phyloP scores from a whole-genome alignment of 2,797 vertebrate species.

The Tangara arthus region DNA sequence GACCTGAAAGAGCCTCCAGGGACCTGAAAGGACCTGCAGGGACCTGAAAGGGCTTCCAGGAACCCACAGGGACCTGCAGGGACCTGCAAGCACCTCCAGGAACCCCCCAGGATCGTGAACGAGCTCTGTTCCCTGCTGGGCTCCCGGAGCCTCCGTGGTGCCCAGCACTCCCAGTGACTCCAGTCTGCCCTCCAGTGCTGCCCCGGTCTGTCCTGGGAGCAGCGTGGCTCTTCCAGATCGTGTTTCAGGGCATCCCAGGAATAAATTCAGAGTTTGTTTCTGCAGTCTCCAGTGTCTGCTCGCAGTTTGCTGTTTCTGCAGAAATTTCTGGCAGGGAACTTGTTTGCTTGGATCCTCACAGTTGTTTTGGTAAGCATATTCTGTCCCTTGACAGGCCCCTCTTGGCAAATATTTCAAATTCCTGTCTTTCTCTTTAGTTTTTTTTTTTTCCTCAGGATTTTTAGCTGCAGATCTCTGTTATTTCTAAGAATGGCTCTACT shows the following conservation, averaged over 20 bases:
- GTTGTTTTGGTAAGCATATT: conserved; percentile 43
- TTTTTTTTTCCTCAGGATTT: not conserved
- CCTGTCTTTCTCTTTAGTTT: not conserved
- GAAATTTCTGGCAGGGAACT: not conserved
- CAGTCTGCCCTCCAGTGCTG: not conserved
- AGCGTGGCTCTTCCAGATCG: fast-evolving
- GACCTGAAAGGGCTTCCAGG: no score
- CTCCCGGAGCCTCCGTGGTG: not conserved
- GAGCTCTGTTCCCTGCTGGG: not conserved
- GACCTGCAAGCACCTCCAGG: no score
- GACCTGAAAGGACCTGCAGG: no score
- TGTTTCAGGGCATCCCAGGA: not conserved
- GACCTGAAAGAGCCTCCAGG: no score
- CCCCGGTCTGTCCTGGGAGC: not conserved
- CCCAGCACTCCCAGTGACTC: not conserved
- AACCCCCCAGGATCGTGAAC: fast-evolving
- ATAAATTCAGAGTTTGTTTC: not conserved
- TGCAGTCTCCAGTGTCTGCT: not conserved
- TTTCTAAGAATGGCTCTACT: not conserved
- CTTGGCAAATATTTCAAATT: conserved; percentile 45
- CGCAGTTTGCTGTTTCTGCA: conserved; percentile 36
- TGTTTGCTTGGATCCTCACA: conserved; percentile 47
- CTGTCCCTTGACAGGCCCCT: conserved; percentile 33
- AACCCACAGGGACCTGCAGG: no score
- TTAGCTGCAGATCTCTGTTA: not conserved